Base-by-base conservation (phyloP, 2,797 vertebrate species). In the Echiichthys vipera region DNA sequence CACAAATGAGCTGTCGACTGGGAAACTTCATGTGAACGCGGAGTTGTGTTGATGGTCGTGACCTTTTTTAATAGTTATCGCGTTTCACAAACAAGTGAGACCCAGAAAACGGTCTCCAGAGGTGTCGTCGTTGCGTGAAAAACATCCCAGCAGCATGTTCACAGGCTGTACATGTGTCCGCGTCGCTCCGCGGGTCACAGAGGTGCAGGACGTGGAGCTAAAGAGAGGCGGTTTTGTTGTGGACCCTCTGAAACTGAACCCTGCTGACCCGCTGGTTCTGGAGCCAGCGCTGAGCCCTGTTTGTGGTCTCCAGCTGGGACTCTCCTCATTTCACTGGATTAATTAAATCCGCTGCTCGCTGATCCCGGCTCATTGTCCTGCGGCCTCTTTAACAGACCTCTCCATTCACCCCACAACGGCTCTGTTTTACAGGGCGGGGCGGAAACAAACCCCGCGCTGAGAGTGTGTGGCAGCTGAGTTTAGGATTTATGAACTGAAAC, bases 351-450 rank as follows among this genome's bases (percentile, higher is more conserved):
- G 45, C 68, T 69, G 83, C 59, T 70, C 34, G 43, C 65, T 70
- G 84, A 67, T 75, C 81, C 46, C 58, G n/a, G 90, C 89, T 90
- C 84, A 89, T 82, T 85, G 81, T 80, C 84, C 74, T 12, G 18
- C 61, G 24, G 71, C 75, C 82, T 70, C 65, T 73, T 58, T 56
- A 86, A 86, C 70, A 81, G 76, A 80, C 63, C 69, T 53, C 74
- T 80, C 73, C 68, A 49, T 81, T 88, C 87, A 83, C 64, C 84
- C 77, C 71, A 56, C 43, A 83, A 66, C 17, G 65, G 71, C 24
- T 75, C 79, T 78, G n/a, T n/a, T 84, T 75, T 65, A 78, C 67
- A 43, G 39, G 58, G 1, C 1, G 36, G 79, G n/a, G 32, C 58
- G 42, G 0, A 9, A 30, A 47, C 72, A 56, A 62, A 68, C 34